Percentiles rank a stretch among this genome's conserved stretches.
Evolutionary conservation across 1,140 invertebrate genomes (phyloP).

Genomic region (Anastrepha obliqua): DNA sequence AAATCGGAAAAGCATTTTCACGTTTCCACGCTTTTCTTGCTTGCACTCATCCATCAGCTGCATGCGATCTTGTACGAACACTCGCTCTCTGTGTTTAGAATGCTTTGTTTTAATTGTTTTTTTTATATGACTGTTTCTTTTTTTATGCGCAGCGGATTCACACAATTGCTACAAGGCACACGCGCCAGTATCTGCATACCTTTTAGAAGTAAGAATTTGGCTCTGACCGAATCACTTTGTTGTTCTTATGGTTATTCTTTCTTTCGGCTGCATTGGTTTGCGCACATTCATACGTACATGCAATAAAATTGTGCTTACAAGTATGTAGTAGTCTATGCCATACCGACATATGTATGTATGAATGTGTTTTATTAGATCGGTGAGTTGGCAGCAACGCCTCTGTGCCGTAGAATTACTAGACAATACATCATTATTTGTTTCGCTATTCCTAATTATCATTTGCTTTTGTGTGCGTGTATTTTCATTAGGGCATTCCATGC

Average conservation of each 20-base stretch:
- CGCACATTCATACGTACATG: not conserved
- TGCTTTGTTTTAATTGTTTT: not conserved
- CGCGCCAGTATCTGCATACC: conserved; percentile 21
- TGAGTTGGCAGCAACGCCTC: too few species aligned
- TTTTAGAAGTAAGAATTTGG: conserved; percentile 6
- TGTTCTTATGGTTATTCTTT: not conserved
- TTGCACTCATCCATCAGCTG: not conserved
- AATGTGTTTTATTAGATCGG: too few species aligned
- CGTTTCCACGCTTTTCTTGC: not conserved
- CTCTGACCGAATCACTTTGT: not conserved
- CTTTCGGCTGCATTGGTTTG: not conserved
- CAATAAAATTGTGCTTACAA: not conserved
- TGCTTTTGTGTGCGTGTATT: too few species aligned
- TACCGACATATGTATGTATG: too few species aligned
- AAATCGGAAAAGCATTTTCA: not conserved
- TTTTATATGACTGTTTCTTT: not conserved
- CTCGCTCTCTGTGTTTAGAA: not conserved
- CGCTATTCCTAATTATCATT: too few species aligned
- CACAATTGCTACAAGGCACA: not conserved
- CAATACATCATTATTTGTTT: too few species aligned
- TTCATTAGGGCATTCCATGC: too few species aligned
- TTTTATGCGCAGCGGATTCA: not conserved
- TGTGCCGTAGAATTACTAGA: too few species aligned
- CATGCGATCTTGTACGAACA: not conserved
- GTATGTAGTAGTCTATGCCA: too few species aligned